Base-by-base conservation (phyloP, 2,888 invertebrate species). In the Scaeva pyrastri region DNA sequence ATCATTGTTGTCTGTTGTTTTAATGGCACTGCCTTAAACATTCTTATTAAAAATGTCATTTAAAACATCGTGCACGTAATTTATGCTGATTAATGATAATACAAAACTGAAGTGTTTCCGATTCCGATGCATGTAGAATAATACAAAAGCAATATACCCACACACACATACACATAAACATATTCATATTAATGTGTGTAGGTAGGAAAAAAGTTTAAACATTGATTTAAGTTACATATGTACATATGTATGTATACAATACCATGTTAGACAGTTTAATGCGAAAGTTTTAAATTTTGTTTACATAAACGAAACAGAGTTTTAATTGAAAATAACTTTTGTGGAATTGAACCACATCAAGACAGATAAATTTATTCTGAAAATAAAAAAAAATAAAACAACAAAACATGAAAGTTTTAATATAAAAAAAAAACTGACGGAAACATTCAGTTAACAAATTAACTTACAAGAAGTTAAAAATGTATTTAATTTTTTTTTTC, bases 31-130 rank as follows among this genome's bases (percentile, higher is more conserved):
- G 75, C 84, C 58, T 79, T 79, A 58, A 52, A 75, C 50, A 58
- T 75, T 52, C 71, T 84, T 85, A 70, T 85, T 85, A 73, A 85
- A 76, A 80, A 31, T 41, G 72, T 76, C 84, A 76, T 48, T 60
- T 55, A 36, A 12, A 21, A 39, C 79, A 45, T 14, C 19, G 50
- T 36, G 36, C 23, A 11, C 14, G 41, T 73, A 77, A 80, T 85
- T 80, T 73, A 76, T 80, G 68, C 72, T 85, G 76, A 85, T 73
- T 80, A 64, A 66, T 56, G 16, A 31, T 48, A 58, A 56, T 60
- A 26, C 60, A 68, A 50, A 62, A 55, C 31, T 60, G 41, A 66
- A 64, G 23, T 16, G 45, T 16, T 23, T 52, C n/a, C 39, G 56
- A 11, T 52, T 21, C 31, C 31, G 16, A 21, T 14, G 12, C 26